Percentiles rank a stretch among this genome's conserved stretches.
phyloP scores from a whole-genome alignment of 2,113 vertebrate genomes.

The Saguinus midas region DNA sequence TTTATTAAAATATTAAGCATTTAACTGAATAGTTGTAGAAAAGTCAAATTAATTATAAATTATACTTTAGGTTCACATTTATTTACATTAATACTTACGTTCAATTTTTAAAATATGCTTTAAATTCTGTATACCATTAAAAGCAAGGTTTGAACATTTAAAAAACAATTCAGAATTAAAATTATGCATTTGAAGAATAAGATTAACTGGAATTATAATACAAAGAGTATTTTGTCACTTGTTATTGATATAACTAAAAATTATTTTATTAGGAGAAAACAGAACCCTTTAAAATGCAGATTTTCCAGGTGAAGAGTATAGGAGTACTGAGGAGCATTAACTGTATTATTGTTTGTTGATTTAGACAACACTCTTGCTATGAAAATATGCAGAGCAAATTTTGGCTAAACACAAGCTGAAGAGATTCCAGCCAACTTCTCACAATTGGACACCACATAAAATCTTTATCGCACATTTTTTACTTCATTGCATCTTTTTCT shows the following conservation, averaged over 20 bases:
- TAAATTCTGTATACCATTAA: not conserved
- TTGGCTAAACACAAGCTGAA: not conserved
- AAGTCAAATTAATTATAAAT: conserved; percentile 48
- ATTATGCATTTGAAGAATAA: not conserved
- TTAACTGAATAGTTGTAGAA: not conserved
- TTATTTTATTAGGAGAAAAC: conserved; percentile 49
- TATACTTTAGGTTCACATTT: conserved; percentile 25
- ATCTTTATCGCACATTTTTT: not conserved
- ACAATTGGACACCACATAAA: not conserved
- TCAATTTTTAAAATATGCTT: conserved; percentile 47
- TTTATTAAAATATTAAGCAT: conserved; percentile 22
- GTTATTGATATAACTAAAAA: conserved; percentile 35
- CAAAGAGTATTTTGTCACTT: conserved; percentile 19
- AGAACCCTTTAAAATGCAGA: not conserved
- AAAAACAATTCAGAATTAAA: conserved; percentile 56
- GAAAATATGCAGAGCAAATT: conserved; percentile 23
- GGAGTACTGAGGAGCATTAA: not conserved
- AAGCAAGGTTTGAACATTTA: conserved; percentile 55
- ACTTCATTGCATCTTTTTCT: not conserved
- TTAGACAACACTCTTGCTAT: not conserved
- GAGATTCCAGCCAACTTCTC: not conserved
- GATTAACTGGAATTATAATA: conserved; percentile 35
- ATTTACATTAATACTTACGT: conserved; percentile 23
- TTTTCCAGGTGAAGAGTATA: conserved; percentile 6
- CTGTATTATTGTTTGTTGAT: conserved; percentile 11